Evolutionary conservation across 1,140 invertebrate genomes (phyloP), one percentile per base, ranked within the genome.

Genomic region (Phenacoccus solenopsis): DNA sequence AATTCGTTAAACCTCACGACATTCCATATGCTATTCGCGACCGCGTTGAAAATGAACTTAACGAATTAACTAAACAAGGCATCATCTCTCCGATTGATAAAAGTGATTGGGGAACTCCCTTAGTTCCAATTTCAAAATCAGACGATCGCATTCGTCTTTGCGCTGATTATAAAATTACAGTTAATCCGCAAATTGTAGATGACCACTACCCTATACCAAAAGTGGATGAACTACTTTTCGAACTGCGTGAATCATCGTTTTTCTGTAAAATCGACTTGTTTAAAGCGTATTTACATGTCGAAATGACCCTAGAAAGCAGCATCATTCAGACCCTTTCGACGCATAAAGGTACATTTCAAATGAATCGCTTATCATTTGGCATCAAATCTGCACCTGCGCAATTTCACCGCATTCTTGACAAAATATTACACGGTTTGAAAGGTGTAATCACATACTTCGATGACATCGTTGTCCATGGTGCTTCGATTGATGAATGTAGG

Each of bases 401-500:
- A 70, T 85, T 83, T 71, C 81, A 84, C 73, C 57, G 77, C 70
- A 74, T 78, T 22, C 81, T 84, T 27, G 79, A 82, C 35, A 72
- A 76, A 69, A 72, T 78, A 1, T 67, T 82, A 7, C 28, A 12
- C 28, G 73, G 72, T 22, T 56, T 79, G 3, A 72, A 73, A 49
- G 74, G 72, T 24, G 75, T 73, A 20, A 71, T 72, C 16, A 69
- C 49, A 61, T 76, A 75, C 69, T 74, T 76, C 13, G 74, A 78
- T 70, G 74, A 77, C 28, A 74, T 77, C 1, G 72, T 77, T 1
- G 64, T 78, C 0, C 72, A 73, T 10, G 76, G 73, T 28, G 1
- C 2, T 0, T 74, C 35, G 0, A 16, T 56, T 1, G 0, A 3
- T 27, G 49, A 69, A 38, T 25, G 25, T 0, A 20, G 35, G n/a